These are phyloP conservation scores for Drosophila kanapiae DNA, from an alignment of 1,140 invertebrate species.

Conservation along the genomic window DNA sequence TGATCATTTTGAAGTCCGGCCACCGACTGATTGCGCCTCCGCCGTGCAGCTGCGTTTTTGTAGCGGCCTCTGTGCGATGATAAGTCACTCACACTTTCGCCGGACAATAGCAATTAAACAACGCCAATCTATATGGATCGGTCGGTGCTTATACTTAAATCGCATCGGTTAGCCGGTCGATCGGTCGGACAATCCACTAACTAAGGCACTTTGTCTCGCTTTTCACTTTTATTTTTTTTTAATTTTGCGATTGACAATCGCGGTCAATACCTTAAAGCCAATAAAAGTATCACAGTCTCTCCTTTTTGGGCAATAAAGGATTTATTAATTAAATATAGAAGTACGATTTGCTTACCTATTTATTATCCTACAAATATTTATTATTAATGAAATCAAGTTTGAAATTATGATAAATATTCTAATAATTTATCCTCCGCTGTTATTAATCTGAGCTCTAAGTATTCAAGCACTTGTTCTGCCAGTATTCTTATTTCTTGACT, in stretches of 20 bases:
- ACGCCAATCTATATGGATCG: constrained; percentile 46
- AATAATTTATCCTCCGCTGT: too few relatives aligned
- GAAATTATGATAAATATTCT: not conserved
- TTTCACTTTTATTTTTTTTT: constrained; percentile 4
- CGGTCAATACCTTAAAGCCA: not conserved
- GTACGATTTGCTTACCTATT: accelerated
- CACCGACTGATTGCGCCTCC: constrained; percentile 40
- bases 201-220: constrained; percentile 10
- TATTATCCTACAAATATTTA: not conserved
- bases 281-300: not conserved
- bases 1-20: constrained; percentile 62
- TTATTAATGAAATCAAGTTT: not conserved
- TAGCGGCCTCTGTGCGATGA: constrained; percentile 31
- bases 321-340: not conserved
- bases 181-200: constrained; percentile 2
- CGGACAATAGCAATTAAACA: constrained; percentile 32
- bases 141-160: constrained; percentile 24
- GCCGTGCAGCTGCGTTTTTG: constrained; percentile 33
- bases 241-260: constrained; percentile 13
- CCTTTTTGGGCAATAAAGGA: not conserved
- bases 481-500: not conserved
- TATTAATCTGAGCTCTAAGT: not conserved
- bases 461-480: not conserved
- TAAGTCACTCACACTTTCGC: constrained; percentile 26
- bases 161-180: constrained; percentile 28